Conservation (phyloP, 2,888 invertebrate genomes). For the Andrena haemorrhoa region DNA sequence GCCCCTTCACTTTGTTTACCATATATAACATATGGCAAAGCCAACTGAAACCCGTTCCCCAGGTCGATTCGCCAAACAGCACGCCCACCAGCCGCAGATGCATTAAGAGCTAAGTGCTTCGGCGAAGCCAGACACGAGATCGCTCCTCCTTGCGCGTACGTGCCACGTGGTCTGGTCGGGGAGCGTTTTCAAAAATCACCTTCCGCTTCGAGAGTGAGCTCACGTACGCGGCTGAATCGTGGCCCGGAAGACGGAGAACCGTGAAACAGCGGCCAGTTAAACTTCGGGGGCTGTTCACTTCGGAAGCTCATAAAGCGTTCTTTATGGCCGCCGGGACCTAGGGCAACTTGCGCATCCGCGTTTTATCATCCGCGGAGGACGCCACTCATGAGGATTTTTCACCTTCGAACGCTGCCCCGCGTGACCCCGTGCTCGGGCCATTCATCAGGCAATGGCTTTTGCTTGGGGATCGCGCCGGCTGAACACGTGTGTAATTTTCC, state of each 20-base stretch:
- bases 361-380: constrained; percentile 22
- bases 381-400: background rate
- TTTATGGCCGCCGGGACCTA: constrained; percentile 15
- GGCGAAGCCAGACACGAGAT: constrained; percentile 31
- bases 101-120: constrained; percentile 53
- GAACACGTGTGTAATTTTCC: constrained; percentile 13
- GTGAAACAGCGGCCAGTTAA: constrained; percentile 17
- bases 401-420: background rate
- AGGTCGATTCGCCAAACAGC: constrained; percentile 40
- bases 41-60: constrained; percentile 20
- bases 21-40: constrained; percentile 31
- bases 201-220: constrained; percentile 15
- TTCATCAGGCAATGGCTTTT: constrained; percentile 5
- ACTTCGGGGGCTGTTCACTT: constrained; percentile 19
- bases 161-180: background rate
- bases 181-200: constrained; percentile 30
- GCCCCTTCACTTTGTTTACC: constrained; percentile 42
- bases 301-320: constrained; percentile 24
- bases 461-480: constrained; percentile 5
- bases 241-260: background rate
- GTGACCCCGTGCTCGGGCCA: background rate
- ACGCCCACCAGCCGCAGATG: constrained; percentile 38
- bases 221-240: constrained; percentile 17
- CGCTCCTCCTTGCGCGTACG: constrained; percentile 11
- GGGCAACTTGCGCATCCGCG: constrained; percentile 8